Conservation (phyloP, 1,140 invertebrate species). For the Drosophila lacteicornis region DNA sequence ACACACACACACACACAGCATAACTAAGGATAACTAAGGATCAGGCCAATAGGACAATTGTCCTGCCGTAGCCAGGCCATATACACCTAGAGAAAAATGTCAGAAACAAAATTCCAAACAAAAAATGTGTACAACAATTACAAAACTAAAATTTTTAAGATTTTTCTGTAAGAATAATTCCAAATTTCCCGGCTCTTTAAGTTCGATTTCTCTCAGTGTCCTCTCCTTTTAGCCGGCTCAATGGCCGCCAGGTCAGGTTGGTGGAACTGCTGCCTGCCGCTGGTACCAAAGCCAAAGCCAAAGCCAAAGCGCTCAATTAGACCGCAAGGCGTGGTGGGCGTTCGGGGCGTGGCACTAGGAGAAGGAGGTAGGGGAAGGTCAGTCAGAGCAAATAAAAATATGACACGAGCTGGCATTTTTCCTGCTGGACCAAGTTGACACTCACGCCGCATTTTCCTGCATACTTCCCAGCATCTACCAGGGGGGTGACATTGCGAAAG, state of each 20-base stretch:
- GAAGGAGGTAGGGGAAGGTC: neutral
- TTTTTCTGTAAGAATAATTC: neutral
- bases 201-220: neutral
- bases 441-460: conserved; percentile 52
- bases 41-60: conserved; percentile 50
- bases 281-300: conserved; percentile 17
- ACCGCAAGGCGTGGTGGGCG: conserved; percentile 25
- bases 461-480: conserved; percentile 34
- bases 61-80: conserved; percentile 3
- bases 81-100: neutral
- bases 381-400: conserved; percentile 68
- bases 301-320: conserved; percentile 57
- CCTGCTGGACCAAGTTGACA: conserved; percentile 45
- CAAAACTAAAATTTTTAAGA: neutral
- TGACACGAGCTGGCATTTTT: conserved; percentile 52
- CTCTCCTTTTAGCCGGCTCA: conserved; percentile 9
- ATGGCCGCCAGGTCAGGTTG: conserved; percentile 25
- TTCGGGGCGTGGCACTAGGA: conserved; percentile 14
- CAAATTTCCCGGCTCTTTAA: accelerated
- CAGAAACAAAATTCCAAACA: neutral
- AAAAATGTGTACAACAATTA: no score
- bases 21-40: conserved; percentile 53
- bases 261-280: neutral
- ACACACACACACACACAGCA: conserved; percentile 21
- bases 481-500: conserved; percentile 8